Conservation (phyloP, 2,797 vertebrate species). For the Hippoglossus hippoglossus region DNA sequence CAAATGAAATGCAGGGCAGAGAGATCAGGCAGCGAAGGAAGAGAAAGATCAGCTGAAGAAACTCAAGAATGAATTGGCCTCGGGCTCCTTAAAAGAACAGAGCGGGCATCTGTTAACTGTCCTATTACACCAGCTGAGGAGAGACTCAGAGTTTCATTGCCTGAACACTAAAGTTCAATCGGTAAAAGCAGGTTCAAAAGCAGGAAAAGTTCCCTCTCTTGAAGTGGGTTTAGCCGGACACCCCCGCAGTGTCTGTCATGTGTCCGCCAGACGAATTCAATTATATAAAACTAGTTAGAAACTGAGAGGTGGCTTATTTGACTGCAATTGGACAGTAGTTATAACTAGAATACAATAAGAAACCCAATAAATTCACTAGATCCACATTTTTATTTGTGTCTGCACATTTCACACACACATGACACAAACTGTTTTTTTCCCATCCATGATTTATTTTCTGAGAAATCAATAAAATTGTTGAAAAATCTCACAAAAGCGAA, state of each 20-base stretch:
- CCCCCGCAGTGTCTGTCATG: not conserved
- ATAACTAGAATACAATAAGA: too few relatives aligned
- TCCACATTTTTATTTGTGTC: too few relatives aligned
- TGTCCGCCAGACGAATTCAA: not conserved
- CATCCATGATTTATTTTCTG: too few relatives aligned
- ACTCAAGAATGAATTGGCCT: slow-evolving; percentile 41
- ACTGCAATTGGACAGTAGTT: not conserved
- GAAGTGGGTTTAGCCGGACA: not conserved
- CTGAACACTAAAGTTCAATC: slow-evolving; percentile 9
- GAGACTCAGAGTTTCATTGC: slow-evolving; percentile 18
- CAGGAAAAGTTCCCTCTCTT: not conserved
- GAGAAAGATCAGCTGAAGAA: slow-evolving; percentile 35
- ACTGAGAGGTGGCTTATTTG: not conserved
- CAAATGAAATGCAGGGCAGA: slow-evolving; percentile 38
- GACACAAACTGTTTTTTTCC: too few relatives aligned
- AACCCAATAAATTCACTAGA: too few relatives aligned
- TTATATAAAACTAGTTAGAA: not conserved
- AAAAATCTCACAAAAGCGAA: too few relatives aligned
- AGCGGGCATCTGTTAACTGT: slow-evolving; percentile 32
- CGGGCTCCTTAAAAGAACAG: slow-evolving; percentile 22
- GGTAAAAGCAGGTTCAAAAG: slow-evolving; percentile 26
- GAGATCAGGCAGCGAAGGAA: slow-evolving; percentile 38
- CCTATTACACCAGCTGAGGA: slow-evolving; percentile 15
- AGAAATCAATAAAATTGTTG: too few relatives aligned
- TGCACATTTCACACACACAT: too few relatives aligned